Evolutionary conservation across 2,797 vertebrate genomes (phyloP).

Genomic region (Silurus lanzhouensis): DNA sequence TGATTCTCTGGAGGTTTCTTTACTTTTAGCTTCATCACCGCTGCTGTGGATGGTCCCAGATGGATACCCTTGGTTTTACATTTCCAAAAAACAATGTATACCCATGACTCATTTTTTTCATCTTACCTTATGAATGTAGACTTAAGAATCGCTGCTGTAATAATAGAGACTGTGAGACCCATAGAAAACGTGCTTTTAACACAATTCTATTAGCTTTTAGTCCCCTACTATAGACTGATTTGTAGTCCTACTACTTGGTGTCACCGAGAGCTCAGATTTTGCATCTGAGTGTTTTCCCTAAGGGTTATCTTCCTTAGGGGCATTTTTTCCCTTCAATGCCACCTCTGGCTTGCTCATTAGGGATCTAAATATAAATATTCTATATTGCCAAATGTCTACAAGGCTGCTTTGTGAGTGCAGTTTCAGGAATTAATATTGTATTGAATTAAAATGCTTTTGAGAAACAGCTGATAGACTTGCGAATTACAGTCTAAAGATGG

Average conservation of each 20-base stretch:
- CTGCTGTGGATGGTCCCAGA: not conserved
- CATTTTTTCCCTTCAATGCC: not conserved
- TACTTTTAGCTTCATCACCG: not conserved
- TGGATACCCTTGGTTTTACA: not conserved
- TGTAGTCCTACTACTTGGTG: not conserved
- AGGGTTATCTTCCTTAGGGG: not conserved
- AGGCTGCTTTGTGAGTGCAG: not conserved
- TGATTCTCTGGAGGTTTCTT: too few relatives aligned
- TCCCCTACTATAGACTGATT: not conserved
- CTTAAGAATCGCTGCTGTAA: not conserved
- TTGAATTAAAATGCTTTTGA: not conserved
- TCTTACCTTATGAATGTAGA: not conserved
- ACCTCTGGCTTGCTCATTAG: slow-evolving; percentile 7
- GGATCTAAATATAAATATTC: not conserved
- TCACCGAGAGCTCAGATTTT: not conserved
- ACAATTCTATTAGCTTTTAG: not conserved
- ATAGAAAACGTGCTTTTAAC: not conserved
- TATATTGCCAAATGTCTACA: not conserved
- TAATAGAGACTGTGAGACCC: not conserved
- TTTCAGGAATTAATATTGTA: not conserved
- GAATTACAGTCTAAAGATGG: not conserved
- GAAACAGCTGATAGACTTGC: not conserved
- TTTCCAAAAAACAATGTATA: not conserved
- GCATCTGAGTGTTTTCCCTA: not conserved
- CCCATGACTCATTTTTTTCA: not conserved